These are phyloP conservation scores for Willisornis vidua DNA, from an alignment of 2,113 vertebrate species.

Conservation along the genomic window DNA sequence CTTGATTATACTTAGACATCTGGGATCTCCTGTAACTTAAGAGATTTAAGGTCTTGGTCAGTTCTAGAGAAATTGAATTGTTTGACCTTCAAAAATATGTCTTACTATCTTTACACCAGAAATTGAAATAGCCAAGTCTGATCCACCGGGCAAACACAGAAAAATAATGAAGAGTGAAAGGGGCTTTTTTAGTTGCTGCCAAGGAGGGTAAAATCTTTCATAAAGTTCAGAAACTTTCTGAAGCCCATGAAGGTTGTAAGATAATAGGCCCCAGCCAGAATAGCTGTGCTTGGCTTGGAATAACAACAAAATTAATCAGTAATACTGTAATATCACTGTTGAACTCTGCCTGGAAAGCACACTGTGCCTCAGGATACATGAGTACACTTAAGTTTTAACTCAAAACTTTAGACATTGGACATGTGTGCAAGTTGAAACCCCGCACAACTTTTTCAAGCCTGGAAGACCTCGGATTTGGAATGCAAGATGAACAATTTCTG, in stretches of 20 bases:
- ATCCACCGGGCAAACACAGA: neutral
- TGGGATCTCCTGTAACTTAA: neutral
- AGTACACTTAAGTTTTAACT: neutral
- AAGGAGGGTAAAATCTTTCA: neutral
- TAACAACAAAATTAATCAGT: neutral
- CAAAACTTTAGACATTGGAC: neutral
- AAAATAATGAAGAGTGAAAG: neutral
- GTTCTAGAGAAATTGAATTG: neutral
- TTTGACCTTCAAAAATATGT: neutral
- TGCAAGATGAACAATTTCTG: neutral
- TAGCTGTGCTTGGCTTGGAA: conserved; percentile 11
- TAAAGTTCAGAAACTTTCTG: conserved; percentile 4
- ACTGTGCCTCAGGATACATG: neutral
- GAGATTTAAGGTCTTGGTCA: neutral
- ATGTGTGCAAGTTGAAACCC: neutral
- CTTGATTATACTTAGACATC: neutral
- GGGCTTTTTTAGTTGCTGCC: neutral
- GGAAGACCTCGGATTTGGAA: neutral
- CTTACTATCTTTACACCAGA: neutral
- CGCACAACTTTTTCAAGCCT: neutral
- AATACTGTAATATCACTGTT: neutral
- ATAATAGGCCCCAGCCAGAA: neutral
- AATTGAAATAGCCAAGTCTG: neutral
- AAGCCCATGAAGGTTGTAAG: neutral
- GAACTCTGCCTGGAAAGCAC: neutral